These are phyloP conservation scores for Patiria miniata DNA, from an alignment of 35 echinoderm and acorn worm genomes.

Conservation along the genomic window DNA sequence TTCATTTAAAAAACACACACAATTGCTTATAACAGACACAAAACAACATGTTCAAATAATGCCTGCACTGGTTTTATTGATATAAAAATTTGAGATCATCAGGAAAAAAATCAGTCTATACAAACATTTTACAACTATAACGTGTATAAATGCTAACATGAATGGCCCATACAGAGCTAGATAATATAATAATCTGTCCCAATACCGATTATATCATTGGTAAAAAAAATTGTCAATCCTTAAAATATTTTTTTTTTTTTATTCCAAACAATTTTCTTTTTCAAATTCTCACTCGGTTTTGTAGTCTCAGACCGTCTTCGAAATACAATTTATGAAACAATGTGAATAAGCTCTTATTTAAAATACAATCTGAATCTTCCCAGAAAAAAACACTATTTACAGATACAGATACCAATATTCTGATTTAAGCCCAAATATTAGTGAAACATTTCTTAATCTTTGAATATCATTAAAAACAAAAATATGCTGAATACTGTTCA, in stretches of 20 bases:
- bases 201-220: slow-evolving; percentile 25
- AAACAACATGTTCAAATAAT: slow-evolving; percentile 10
- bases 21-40: too few relatives aligned
- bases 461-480: slow-evolving; percentile 19
- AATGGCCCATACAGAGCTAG: background rate
- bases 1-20: too few relatives aligned
- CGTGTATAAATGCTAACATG: background rate
- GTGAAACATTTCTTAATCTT: slow-evolving; percentile 13
- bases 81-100: slow-evolving; percentile 24
- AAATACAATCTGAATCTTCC: slow-evolving; percentile 28
- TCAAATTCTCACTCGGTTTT: background rate
- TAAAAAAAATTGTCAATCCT: background rate
- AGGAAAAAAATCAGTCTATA: background rate
- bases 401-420: background rate
- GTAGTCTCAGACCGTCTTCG: slow-evolving; percentile 1
- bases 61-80: slow-evolving; percentile 22
- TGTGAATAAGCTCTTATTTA: slow-evolving; percentile 1
- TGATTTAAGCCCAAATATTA: slow-evolving; percentile 5
- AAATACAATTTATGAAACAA: slow-evolving; percentile 17
- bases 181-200: slow-evolving; percentile 7
- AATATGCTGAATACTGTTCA: slow-evolving; percentile 17
- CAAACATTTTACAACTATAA: background rate
- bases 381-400: slow-evolving; percentile 21
- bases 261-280: background rate
- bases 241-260: background rate